Percentiles rank a stretch among this genome's conserved stretches.
These are phyloP conservation scores for Ganaspis sp. DNA, from an alignment of 1,140 invertebrate species.

Conservation along the genomic window DNA sequence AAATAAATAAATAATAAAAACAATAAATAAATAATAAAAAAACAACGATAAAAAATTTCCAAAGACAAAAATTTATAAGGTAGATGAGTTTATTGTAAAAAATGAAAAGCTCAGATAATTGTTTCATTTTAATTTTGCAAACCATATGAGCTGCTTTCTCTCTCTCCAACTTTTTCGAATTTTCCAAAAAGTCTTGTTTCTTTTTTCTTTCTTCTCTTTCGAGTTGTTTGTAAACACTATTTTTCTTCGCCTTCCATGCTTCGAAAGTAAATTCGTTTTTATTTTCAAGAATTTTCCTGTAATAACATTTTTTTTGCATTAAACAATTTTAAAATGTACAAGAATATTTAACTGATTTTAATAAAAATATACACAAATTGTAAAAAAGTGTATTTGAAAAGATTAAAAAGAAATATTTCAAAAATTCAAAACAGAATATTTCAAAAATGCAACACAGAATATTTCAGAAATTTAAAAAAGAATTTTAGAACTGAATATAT, in stretches of 20 bases:
- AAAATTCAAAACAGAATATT: too few species aligned
- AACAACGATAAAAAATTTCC: too few species aligned
- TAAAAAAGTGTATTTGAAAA: background rate
- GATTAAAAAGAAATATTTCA: too few species aligned
- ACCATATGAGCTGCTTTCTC: conserved; percentile 33
- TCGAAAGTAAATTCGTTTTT: conserved; percentile 47
- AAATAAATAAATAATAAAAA: background rate
- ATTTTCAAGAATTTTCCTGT: background rate
- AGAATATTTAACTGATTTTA: too few species aligned
- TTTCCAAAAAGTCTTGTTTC: conserved; percentile 25
- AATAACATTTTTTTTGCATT: background rate
- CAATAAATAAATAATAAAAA: too few species aligned
- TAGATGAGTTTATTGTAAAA: too few species aligned
- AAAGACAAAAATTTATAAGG: too few species aligned
- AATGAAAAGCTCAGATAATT: background rate
- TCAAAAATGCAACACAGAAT: too few species aligned
- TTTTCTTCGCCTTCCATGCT: conserved; percentile 52
- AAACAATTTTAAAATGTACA: too few species aligned
- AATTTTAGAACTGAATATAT: too few species aligned
- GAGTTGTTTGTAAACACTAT: conserved; percentile 20
- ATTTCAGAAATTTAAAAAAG: too few species aligned
- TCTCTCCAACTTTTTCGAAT: conserved; percentile 36
- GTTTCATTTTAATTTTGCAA: background rate
- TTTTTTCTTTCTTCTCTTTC: conserved; percentile 40
- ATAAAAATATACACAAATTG: background rate